Conservation (phyloP, 2,888 invertebrate genomes). For the Epiblema foenella region DNA sequence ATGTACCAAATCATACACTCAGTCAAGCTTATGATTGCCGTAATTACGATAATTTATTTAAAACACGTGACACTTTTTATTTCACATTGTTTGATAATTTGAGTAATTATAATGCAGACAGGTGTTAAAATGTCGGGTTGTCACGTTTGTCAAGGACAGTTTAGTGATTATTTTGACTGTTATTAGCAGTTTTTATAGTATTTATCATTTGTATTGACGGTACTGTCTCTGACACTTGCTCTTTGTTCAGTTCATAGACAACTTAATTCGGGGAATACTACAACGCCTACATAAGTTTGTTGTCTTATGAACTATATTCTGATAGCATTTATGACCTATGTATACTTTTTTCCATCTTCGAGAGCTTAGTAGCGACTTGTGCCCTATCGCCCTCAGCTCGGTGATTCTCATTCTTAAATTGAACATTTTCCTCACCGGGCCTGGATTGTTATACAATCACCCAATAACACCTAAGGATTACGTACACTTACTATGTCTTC, state of each 20-base stretch:
- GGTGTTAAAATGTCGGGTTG: slow-evolving; percentile 34
- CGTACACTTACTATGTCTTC: not conserved
- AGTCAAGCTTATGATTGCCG: slow-evolving; percentile 23
- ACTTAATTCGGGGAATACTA: not conserved
- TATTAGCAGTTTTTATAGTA: slow-evolving; percentile 21
- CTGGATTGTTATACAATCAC: too few species aligned
- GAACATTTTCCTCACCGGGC: too few species aligned
- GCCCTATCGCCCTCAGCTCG: too few species aligned
- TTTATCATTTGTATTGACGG: slow-evolving; percentile 10
- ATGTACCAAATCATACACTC: slow-evolving; percentile 20
- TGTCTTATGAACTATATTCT: not conserved
- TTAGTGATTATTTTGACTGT: slow-evolving; percentile 20
- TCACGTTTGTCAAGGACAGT: slow-evolving; percentile 31
- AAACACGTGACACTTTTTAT: slow-evolving; percentile 40
- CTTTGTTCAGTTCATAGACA: slow-evolving; percentile 5
- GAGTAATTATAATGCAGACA: slow-evolving; percentile 34
- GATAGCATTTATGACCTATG: not conserved
- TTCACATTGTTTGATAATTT: slow-evolving; percentile 39
- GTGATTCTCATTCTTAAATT: too few species aligned
- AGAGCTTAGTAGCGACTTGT: not conserved
- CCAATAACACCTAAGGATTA: not conserved
- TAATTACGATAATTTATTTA: slow-evolving; percentile 32
- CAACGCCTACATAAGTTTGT: not conserved
- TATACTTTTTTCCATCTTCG: not conserved
- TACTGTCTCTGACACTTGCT: slow-evolving; percentile 9